Percentiles rank a stretch among this genome's conserved stretches.
These are phyloP conservation scores for Nyleta sp. DNA, from an alignment of 2,888 invertebrate species.

Conservation along the genomic window DNA sequence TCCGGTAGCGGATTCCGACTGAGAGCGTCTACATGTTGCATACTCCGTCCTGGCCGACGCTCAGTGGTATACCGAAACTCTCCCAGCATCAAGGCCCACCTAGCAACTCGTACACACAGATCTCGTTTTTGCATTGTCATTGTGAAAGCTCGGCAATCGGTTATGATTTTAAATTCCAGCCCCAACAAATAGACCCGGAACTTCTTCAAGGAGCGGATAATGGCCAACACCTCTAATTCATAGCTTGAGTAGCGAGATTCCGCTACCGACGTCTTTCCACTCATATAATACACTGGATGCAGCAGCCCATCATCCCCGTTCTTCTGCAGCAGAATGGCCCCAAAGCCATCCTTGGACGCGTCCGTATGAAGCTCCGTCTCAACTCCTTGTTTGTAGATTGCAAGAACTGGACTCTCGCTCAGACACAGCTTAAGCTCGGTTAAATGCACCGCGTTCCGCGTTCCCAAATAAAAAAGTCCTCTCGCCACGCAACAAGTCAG, in stretches of 20 bases:
- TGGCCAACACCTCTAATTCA: neutral
- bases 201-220: neutral
- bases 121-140: neutral
- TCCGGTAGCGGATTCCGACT: neutral
- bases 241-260: neutral
- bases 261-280: neutral
- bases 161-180: neutral
- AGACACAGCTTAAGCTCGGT: neutral
- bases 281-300: neutral
- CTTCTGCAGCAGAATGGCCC: neutral
- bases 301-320: neutral
- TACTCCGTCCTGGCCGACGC: neutral
- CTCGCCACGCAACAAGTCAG: neutral
- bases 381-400: neutral
- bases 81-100: neutral
- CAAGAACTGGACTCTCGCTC: neutral
- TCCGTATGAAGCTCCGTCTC: conserved; percentile 1
- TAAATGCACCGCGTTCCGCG: neutral
- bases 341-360: neutral
- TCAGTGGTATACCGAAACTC: neutral
- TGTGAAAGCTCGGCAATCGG: neutral
- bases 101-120: neutral
- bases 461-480: neutral
- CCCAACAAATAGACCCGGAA: neutral
- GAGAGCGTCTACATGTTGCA: neutral